These are phyloP conservation scores for Tipula unca DNA, from an alignment of 2,888 invertebrate species.

Conservation along the genomic window DNA sequence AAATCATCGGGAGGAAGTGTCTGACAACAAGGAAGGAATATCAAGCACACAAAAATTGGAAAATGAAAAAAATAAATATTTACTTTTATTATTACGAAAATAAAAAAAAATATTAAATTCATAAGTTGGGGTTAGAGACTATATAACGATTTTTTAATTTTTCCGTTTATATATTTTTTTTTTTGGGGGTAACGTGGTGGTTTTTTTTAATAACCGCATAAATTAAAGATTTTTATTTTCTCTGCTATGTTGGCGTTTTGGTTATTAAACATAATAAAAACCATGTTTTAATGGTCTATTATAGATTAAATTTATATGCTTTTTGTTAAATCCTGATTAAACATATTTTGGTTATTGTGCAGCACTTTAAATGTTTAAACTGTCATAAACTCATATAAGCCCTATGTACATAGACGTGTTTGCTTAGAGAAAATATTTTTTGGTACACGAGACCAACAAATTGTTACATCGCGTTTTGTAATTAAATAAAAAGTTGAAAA, in stretches of 20 bases:
- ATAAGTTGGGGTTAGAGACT: background rate
- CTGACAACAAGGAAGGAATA: constrained; percentile 14
- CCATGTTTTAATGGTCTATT: background rate
- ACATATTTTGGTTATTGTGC: too few relatives aligned
- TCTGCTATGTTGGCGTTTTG: background rate
- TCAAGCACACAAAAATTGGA: background rate
- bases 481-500: background rate
- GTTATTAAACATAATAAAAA: background rate
- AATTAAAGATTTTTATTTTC: background rate
- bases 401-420: too few relatives aligned
- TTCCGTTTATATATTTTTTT: background rate
- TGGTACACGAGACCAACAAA: background rate
- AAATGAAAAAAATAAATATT: background rate
- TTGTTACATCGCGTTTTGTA: too few relatives aligned
- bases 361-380: background rate
- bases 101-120: background rate
- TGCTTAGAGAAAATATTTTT: background rate
- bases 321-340: background rate
- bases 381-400: background rate
- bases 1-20: background rate
- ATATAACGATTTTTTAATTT: background rate
- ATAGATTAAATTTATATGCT: background rate
- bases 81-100: background rate
- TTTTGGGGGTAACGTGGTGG: background rate
- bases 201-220: background rate